A percentile compares a stretch with the other conserved stretches of the same genome.
These are phyloP conservation scores for Lethocerus indicus DNA, from an alignment of 1,140 invertebrate genomes.

Conservation along the genomic window DNA sequence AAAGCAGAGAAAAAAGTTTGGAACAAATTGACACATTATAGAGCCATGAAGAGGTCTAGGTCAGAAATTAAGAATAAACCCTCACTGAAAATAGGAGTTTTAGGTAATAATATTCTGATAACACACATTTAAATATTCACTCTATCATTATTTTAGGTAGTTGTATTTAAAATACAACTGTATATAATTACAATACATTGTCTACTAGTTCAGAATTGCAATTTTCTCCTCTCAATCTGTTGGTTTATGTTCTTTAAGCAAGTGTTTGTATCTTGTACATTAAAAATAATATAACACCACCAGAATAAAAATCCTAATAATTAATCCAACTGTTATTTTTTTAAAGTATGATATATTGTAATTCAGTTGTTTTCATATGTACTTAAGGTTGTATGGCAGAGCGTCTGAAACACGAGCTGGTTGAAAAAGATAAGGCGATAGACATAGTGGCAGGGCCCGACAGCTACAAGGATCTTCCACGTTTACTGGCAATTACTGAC, in stretches of 20 bases:
- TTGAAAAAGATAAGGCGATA: conserved; percentile 69
- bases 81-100: conserved; percentile 19
- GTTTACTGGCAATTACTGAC: conserved; percentile 59
- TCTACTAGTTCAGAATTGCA: too few relatives aligned
- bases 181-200: too few relatives aligned
- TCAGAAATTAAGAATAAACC: conserved; percentile 17
- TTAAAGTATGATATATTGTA: not conserved
- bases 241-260: too few relatives aligned
- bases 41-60: conserved; percentile 23
- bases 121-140: too few relatives aligned
- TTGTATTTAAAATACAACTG: too few relatives aligned
- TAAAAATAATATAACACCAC: too few relatives aligned
- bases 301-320: too few relatives aligned
- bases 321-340: conserved; percentile 15
- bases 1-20: conserved; percentile 88
- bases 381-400: conserved; percentile 90
- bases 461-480: conserved; percentile 84
- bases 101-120: too few relatives aligned
- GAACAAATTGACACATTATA: conserved; percentile 52
- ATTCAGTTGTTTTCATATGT: conserved; percentile 1
- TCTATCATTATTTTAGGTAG: too few relatives aligned
- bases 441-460: conserved; percentile 92
- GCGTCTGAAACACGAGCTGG: conserved; percentile 68
- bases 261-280: too few relatives aligned
- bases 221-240: too few relatives aligned